Evolutionary conservation across 2,113 vertebrate species (phyloP).

Genomic region (Phyllostomus discolor): DNA sequence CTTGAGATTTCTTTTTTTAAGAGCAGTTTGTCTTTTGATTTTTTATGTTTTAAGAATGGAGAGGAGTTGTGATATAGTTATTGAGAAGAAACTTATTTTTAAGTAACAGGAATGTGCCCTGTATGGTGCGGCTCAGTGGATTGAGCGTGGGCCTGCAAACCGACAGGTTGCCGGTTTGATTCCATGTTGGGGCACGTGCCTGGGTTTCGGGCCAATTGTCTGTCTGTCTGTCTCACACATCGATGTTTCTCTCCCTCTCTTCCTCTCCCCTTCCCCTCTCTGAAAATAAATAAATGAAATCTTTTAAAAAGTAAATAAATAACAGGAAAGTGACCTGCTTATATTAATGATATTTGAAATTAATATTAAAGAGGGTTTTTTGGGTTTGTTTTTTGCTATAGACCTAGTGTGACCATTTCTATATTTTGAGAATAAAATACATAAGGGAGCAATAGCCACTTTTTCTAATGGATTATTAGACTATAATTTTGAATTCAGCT

Average conservation of each 20-base stretch:
- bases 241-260: too few relatives aligned
- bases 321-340: neutral
- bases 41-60: neutral
- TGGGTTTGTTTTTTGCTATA: neutral
- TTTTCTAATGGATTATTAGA: neutral
- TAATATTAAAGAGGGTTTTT: neutral
- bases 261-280: too few relatives aligned
- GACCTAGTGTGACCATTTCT: neutral
- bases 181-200: too few relatives aligned
- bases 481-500: neutral
- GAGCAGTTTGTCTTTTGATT: neutral
- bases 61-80: neutral
- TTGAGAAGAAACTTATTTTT: neutral
- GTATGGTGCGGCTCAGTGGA: too few relatives aligned
- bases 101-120: neutral
- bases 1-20: neutral
- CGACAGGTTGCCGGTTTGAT: too few relatives aligned
- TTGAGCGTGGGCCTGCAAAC: too few relatives aligned
- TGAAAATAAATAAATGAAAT: too few relatives aligned
- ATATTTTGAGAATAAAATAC: conserved; percentile 39
- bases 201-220: too few relatives aligned
- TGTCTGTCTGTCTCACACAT: too few relatives aligned
- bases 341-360: conserved; percentile 37
- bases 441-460: neutral
- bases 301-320: too few relatives aligned